Percentiles rank a stretch among this genome's conserved stretches.
phyloP scores from a whole-genome alignment of 2,113 vertebrate genomes.

The Corydoras sp. region DNA sequence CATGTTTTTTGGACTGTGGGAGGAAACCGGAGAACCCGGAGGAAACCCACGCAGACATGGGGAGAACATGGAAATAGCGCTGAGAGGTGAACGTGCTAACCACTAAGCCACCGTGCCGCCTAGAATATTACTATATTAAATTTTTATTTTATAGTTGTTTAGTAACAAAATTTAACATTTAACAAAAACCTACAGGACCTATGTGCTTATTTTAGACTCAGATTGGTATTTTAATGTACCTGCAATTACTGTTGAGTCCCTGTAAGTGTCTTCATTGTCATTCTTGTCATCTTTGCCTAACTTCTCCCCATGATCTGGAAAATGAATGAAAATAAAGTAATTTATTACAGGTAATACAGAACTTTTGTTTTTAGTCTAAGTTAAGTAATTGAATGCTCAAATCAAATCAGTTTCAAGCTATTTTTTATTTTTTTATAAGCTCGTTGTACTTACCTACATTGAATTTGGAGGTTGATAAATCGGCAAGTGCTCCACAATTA shows the following conservation, averaged over 20 bases:
- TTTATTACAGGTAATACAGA: neutral
- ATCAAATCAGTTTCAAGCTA: too few relatives aligned
- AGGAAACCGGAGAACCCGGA: too few relatives aligned
- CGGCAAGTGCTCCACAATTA: conserved; percentile 62
- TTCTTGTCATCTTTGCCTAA: conserved; percentile 41
- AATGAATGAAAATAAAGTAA: conserved; percentile 2
- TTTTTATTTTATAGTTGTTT: too few relatives aligned
- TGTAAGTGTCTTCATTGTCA: conserved; percentile 63
- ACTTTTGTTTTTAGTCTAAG: neutral
- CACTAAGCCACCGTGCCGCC: too few relatives aligned
- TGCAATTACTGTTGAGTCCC: conserved; percentile 67
- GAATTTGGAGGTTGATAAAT: conserved; percentile 68
- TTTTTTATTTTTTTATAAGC: too few relatives aligned
- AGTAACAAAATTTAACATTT: too few relatives aligned
- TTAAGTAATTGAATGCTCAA: too few relatives aligned
- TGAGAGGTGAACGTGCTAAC: too few relatives aligned
- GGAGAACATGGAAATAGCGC: too few relatives aligned
- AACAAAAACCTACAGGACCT: neutral
- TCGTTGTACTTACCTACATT: conserved; percentile 66
- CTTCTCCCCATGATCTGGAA: conserved; percentile 60
- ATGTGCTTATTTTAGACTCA: neutral
- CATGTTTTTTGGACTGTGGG: too few relatives aligned
- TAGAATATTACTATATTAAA: too few relatives aligned
- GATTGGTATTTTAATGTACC: conserved; percentile 44
- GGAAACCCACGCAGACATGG: too few relatives aligned